Conservation (phyloP, 2,888 invertebrate genomes). For the Agonopterix arenella region DNA sequence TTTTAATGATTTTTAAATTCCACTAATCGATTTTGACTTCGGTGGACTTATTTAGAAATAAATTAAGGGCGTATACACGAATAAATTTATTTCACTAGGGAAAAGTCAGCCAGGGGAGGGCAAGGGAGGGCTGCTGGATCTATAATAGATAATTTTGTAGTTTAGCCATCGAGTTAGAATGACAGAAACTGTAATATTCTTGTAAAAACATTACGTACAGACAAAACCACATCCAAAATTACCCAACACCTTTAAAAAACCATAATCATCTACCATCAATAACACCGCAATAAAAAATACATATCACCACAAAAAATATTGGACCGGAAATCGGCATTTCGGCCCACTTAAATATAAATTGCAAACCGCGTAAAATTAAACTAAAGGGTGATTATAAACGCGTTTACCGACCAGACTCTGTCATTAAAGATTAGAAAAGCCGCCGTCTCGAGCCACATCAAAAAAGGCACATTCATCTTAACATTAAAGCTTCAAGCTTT, state of each 20-base stretch:
- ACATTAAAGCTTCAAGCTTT: constrained; percentile 24
- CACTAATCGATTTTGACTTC: too few relatives aligned
- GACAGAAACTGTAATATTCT: neutral
- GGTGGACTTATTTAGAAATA: too few relatives aligned
- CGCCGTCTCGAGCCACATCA: constrained; percentile 26
- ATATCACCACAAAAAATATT: neutral
- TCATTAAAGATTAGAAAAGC: constrained; percentile 16
- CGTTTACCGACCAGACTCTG: constrained; percentile 17
- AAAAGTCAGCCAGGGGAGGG: too few relatives aligned
- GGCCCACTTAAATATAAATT: constrained; percentile 16
- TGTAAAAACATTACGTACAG: too few relatives aligned
- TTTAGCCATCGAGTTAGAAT: too few relatives aligned
- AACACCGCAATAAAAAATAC: neutral
- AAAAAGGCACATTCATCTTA: constrained; percentile 35
- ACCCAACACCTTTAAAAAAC: neutral
- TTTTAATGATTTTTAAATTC: too few relatives aligned
- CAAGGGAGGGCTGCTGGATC: too few relatives aligned
- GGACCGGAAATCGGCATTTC: constrained; percentile 15
- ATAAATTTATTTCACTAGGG: too few relatives aligned
- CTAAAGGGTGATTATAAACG: constrained; percentile 21
- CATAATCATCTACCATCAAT: neutral
- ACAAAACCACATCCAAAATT: neutral
- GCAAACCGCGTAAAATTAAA: constrained; percentile 28
- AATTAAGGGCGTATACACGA: too few relatives aligned
- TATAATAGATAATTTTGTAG: too few relatives aligned